These are phyloP conservation scores for Eriocheir sinensis DNA, from an alignment of 1,140 invertebrate species.

Conservation along the genomic window DNA sequence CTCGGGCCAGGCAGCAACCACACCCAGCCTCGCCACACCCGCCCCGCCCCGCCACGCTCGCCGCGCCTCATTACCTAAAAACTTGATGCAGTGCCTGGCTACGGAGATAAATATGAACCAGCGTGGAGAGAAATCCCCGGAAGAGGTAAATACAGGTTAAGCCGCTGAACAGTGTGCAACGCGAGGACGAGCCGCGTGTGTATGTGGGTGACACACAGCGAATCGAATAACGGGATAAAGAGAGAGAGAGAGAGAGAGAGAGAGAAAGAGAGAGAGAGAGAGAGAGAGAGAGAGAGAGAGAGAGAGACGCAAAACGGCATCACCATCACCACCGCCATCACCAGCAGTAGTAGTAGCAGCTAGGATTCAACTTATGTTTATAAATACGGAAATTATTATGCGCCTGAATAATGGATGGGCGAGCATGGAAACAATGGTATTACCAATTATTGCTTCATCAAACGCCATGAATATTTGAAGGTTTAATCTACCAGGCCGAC, in stretches of 20 bases:
- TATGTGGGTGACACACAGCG: neutral
- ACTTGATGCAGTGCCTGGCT: too few relatives aligned
- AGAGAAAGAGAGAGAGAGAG: neutral
- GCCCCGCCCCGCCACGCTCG: neutral
- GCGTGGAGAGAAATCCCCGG: neutral
- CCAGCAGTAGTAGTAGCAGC: neutral
- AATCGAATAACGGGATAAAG: neutral
- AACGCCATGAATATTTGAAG: constrained; percentile 67
- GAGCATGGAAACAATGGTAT: constrained; percentile 61
- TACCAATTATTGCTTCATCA: constrained; percentile 75
- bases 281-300: neutral
- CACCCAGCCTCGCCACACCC: neutral
- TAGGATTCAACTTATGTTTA: constrained; percentile 61
- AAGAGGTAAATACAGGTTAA: neutral
- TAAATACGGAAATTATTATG: constrained; percentile 61
- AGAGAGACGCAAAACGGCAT: constrained; percentile 7
- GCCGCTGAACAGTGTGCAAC: constrained; percentile 9
- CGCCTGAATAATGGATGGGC: constrained; percentile 49
- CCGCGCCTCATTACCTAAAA: neutral
- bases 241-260: constrained; percentile 19
- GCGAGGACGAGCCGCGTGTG: neutral
- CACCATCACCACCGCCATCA: too few relatives aligned
- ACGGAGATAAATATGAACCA: too few relatives aligned
- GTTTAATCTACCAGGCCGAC: constrained; percentile 55
- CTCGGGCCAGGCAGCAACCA: neutral